Base-by-base conservation (phyloP, 2,113 vertebrate species). In the Aptenodytes forsteri region DNA sequence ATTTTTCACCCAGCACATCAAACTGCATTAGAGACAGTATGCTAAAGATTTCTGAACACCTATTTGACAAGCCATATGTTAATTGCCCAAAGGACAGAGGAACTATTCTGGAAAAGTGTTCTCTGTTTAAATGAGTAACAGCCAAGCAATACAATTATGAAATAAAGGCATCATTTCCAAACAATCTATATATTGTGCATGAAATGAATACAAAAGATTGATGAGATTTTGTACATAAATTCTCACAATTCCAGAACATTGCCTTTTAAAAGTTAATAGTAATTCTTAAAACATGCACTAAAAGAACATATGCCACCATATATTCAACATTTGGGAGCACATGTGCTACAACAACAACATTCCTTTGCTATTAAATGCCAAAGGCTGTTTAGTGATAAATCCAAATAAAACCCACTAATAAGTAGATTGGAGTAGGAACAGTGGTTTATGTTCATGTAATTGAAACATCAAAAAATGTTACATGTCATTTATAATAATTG, bases 371-470 rank as follows among this genome's bases (percentile, higher is more conserved):
- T 44, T 79, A 83, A 95, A 87, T 80, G 73, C 78, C 81, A 91
- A 87, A 72, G 87, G 84, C 69, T 94, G 87, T 87, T 93, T 40
- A 82, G 81, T 30, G 42, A 79, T 59, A 95, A 91, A 89, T 52
- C 42, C 44, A 87, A 93, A 91, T 75, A 95, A 87, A 91, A 12
- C n/a, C 36, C 56, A 59, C 34, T 87, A 64, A 87, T 47, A 69
- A 54, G 23, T 6, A 69, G 46, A 52, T 10, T 59, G 47, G 36
- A 61, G n/a, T 10, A 75, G 49, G 55, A 94, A 56, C 50, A 87
- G 55, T 16, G 13, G 54, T 65, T 90, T 88, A 40, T 36, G 46
- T 38, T 86, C 42, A 42, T 42, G 42, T 42, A 42, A 42, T 42
- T 42, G 42, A 42, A 42, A 42, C 55, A 62, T 1, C 29, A 46